Percentiles rank a stretch among this genome's conserved stretches.
phyloP scores from a whole-genome alignment of 2,888 invertebrate genomes.

The Trachelus stipa region DNA sequence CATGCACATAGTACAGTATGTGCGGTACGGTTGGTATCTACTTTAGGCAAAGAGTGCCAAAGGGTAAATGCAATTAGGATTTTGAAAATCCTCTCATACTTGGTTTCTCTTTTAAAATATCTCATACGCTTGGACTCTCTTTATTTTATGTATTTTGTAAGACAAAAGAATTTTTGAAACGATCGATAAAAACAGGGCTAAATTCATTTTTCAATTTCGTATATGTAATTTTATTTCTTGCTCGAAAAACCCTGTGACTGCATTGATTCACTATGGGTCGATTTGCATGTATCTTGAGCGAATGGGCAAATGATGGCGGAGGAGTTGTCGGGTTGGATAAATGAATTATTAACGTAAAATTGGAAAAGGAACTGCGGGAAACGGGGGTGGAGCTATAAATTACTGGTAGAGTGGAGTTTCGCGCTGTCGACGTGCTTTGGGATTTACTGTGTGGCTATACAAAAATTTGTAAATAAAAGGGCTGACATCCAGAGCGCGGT shows the following conservation, averaged over 20 bases:
- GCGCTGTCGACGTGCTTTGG: not conserved
- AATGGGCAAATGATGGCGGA: not conserved
- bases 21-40: too few species aligned
- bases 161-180: not conserved
- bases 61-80: not conserved
- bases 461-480: slow-evolving; percentile 9
- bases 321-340: not conserved
- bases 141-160: not conserved
- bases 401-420: not conserved
- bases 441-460: slow-evolving; percentile 6
- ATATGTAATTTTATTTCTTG: not conserved
- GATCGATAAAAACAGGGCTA: not conserved
- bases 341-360: not conserved
- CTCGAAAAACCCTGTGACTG: not conserved
- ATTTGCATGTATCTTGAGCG: not conserved
- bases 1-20: too few species aligned
- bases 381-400: not conserved
- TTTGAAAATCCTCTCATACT: not conserved
- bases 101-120: not conserved
- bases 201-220: not conserved
- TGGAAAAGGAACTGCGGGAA: not conserved
- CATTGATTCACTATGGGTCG: not conserved
- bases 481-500: slow-evolving; percentile 4
- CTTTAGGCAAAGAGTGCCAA: too few species aligned
- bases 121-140: not conserved